Evolutionary conservation across 2,797 vertebrate species (phyloP).

Genomic region (Eidolon dupreanum): DNA sequence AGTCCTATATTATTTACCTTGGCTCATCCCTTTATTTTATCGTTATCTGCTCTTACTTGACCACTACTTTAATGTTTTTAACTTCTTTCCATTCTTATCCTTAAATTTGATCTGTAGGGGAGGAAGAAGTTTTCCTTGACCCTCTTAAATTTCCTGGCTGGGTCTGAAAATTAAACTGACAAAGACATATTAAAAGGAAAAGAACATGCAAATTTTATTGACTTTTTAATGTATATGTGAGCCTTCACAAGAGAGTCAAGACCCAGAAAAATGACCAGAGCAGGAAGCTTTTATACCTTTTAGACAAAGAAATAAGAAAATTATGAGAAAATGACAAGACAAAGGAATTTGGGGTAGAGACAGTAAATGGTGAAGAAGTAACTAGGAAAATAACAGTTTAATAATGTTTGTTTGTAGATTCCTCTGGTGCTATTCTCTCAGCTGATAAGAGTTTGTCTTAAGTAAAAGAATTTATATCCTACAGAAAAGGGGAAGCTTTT

Average conservation of each 20-base stretch:
- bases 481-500: neutral
- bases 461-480: neutral
- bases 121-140: neutral
- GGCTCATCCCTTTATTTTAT: neutral
- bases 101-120: neutral
- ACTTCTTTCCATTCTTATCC: neutral
- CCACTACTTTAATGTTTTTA: neutral
- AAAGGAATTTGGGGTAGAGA: neutral
- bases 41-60: neutral
- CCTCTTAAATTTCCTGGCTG: neutral
- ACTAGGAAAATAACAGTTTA: neutral
- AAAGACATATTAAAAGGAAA: neutral
- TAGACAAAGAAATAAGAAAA: neutral
- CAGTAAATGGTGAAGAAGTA: neutral
- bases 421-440: neutral
- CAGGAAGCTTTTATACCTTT: neutral
- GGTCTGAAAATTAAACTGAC: constrained; percentile 2
- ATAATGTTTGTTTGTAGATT: neutral
- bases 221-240: neutral
- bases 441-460: neutral
- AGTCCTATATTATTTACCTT: neutral
- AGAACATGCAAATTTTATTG: neutral
- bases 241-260: neutral
- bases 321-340: neutral
- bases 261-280: neutral